These are phyloP conservation scores for Glaucopsyche alexis DNA, from an alignment of 2,888 invertebrate genomes.

Conservation along the genomic window DNA sequence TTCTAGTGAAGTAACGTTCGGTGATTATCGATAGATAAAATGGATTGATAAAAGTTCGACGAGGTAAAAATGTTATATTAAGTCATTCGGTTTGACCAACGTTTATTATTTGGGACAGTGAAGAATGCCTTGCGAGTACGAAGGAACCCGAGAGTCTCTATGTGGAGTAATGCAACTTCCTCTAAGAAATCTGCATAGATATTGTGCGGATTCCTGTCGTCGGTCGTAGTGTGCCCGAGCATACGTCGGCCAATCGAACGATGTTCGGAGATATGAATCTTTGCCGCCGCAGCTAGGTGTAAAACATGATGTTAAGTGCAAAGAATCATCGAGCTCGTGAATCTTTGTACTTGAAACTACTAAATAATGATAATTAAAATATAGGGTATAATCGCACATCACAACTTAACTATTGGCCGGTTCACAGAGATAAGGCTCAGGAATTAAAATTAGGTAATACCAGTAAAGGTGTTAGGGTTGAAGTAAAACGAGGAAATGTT, in stretches of 20 bases:
- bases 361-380: slow-evolving; percentile 52
- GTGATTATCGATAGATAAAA: slow-evolving; percentile 64
- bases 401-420: slow-evolving; percentile 77
- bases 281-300: slow-evolving; percentile 57
- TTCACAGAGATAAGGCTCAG: slow-evolving; percentile 57
- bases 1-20: slow-evolving; percentile 77
- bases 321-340: slow-evolving; percentile 74
- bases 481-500: slow-evolving; percentile 57
- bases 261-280: slow-evolving; percentile 46
- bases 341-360: slow-evolving; percentile 66
- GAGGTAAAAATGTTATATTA: slow-evolving; percentile 54
- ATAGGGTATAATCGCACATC: slow-evolving; percentile 74
- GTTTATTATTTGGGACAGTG: slow-evolving; percentile 37
- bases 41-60: slow-evolving; percentile 55
- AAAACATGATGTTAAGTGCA: slow-evolving; percentile 55
- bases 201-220: slow-evolving; percentile 65
- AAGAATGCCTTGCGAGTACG: slow-evolving; percentile 48
- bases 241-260: not conserved
- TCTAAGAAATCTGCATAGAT: slow-evolving; percentile 74
- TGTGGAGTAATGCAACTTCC: slow-evolving; percentile 76
- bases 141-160: slow-evolving; percentile 69
- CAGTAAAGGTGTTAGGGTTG: slow-evolving; percentile 64
- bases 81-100: slow-evolving; percentile 38
- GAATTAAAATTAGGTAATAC: slow-evolving; percentile 58
- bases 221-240: slow-evolving; percentile 42